Percentiles rank a stretch among this genome's conserved stretches.
These are phyloP conservation scores for Gandaritis pyraliata DNA, from an alignment of 2,888 invertebrate genomes.

Conservation along the genomic window DNA sequence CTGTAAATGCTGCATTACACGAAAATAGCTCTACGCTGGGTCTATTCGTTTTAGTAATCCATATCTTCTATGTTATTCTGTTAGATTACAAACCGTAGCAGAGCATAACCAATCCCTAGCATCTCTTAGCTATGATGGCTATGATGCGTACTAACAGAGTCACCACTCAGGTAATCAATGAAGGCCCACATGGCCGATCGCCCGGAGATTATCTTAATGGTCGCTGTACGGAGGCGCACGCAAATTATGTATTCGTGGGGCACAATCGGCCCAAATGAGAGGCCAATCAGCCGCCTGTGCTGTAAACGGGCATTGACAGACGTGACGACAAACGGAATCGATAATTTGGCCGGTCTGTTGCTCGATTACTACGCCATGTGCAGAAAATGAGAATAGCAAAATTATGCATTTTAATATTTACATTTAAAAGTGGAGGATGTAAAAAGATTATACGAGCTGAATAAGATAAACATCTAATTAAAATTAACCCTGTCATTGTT, in stretches of 20 bases:
- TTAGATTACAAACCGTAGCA: slow-evolving; percentile 11
- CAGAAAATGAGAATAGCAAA: slow-evolving; percentile 15
- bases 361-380: slow-evolving; percentile 22
- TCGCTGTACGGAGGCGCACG: slow-evolving; percentile 59
- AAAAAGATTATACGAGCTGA: too few species aligned
- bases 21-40: too few species aligned
- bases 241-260: slow-evolving; percentile 78
- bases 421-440: too few species aligned
- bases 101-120: slow-evolving; percentile 8
- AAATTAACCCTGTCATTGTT: too few species aligned
- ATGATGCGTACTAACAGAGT: slow-evolving; percentile 35
- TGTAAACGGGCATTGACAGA: slow-evolving; percentile 65
- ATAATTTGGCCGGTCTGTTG: slow-evolving; percentile 54
- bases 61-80: slow-evolving; percentile 2
- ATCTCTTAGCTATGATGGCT: too few species aligned
- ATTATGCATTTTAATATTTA: neutral
- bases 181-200: slow-evolving; percentile 54
- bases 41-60: neutral
- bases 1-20: too few species aligned
- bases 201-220: slow-evolving; percentile 76
- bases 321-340: slow-evolving; percentile 68
- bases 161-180: slow-evolving; percentile 59
- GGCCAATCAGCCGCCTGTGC: slow-evolving; percentile 73
- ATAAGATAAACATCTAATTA: too few species aligned
- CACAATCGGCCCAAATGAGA: slow-evolving; percentile 80